Conservation (phyloP, 2,888 invertebrate genomes). For the Hypomecis atomaria region DNA sequence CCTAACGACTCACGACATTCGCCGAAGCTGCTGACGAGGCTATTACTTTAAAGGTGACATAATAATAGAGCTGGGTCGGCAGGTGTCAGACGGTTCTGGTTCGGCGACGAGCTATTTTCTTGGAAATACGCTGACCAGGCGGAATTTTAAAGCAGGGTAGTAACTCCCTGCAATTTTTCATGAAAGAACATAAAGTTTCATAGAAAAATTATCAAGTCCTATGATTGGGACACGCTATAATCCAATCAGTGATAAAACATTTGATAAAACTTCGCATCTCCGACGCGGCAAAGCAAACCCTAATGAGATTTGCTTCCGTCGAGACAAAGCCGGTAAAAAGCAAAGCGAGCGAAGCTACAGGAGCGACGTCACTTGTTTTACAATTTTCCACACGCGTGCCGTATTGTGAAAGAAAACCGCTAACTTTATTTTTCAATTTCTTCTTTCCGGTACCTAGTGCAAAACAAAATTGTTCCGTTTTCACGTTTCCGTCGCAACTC, state of each 20-base stretch:
- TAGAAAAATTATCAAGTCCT: background rate
- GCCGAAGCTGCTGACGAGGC: conserved; percentile 36
- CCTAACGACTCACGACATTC: conserved; percentile 36
- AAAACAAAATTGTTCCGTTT: conserved; percentile 18
- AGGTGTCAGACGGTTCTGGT: conserved; percentile 35
- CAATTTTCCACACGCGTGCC: conserved; percentile 54
- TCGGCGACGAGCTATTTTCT: conserved; percentile 31
- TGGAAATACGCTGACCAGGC: conserved; percentile 11
- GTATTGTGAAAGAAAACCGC: conserved; percentile 48
- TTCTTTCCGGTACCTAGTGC: conserved; percentile 42
- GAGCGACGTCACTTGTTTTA: conserved; percentile 52
- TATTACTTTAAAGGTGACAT: conserved; percentile 40
- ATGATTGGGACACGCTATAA: conserved; percentile 14
- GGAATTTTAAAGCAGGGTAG: conserved; percentile 5
- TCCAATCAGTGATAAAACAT: conserved; percentile 34
- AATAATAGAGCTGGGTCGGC: conserved; percentile 38
- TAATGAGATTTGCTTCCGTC: conserved; percentile 64
- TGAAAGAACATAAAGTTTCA: background rate
- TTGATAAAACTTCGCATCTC: conserved; percentile 24
- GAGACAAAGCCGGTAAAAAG: conserved; percentile 56
- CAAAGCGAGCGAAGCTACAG: conserved; percentile 44
- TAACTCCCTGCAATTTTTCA: conserved; percentile 1
- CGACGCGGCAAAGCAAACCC: conserved; percentile 34
- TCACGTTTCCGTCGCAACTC: conserved; percentile 36
- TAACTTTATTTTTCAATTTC: conserved; percentile 63